Percentiles rank a stretch among this genome's conserved stretches.
Evolutionary conservation across 1,140 invertebrate species (phyloP).

Genomic region (Papilio xuthus): DNA sequence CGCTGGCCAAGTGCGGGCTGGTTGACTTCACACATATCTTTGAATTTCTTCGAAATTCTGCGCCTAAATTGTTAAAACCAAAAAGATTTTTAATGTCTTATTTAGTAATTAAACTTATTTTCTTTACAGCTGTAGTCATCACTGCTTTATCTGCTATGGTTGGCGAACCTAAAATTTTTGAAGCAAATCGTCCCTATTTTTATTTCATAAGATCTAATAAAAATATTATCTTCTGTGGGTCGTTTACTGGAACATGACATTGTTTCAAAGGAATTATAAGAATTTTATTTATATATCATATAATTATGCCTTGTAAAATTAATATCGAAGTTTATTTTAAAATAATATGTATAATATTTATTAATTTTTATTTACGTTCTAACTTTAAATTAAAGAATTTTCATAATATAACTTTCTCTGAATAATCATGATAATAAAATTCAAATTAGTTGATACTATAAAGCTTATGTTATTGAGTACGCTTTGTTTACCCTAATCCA

Average conservation of each 20-base stretch:
- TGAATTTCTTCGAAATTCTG: no score
- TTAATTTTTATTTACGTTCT: neutral
- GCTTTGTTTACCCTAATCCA: neutral
- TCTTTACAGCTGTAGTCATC: conserved; percentile 35
- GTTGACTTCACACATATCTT: no score
- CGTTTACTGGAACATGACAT: conserved; percentile 37
- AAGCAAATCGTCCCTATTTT: conserved; percentile 43
- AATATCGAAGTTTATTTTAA: neutral
- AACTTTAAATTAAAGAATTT: neutral
- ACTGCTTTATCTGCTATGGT: neutral
- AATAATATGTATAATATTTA: neutral
- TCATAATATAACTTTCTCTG: no score
- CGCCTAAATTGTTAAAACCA: neutral
- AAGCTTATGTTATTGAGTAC: neutral
- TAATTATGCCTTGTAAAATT: neutral
- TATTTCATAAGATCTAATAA: conserved; percentile 43
- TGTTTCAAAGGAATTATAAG: neutral
- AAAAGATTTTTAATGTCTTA: neutral
- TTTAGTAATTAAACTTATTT: neutral
- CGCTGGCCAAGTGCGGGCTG: no score
- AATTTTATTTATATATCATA: neutral
- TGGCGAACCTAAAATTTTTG: conserved; percentile 34
- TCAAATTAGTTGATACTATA: no score
- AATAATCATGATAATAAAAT: no score
- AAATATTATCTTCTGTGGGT: conserved; percentile 44